These are phyloP conservation scores for Zele albiditarsus DNA, from an alignment of 2,888 invertebrate species.

Conservation along the genomic window DNA sequence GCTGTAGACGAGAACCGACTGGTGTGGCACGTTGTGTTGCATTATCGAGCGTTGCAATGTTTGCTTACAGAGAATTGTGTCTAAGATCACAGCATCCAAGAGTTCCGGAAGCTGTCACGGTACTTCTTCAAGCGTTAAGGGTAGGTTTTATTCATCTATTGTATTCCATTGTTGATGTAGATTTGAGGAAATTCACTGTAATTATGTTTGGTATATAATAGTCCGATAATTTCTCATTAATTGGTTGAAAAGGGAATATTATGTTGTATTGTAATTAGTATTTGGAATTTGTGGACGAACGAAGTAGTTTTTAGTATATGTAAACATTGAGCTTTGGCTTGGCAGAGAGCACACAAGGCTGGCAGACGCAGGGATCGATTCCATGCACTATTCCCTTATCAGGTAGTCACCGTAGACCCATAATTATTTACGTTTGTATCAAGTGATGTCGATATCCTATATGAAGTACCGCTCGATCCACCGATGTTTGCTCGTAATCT, in stretches of 20 bases:
- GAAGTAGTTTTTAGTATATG: slow-evolving; percentile 18
- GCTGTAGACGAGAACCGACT: slow-evolving; percentile 91
- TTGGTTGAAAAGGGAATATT: background rate
- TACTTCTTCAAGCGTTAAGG: slow-evolving; percentile 80
- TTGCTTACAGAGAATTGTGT: slow-evolving; percentile 79
- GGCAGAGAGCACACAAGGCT: slow-evolving; percentile 61
- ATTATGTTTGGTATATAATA: background rate
- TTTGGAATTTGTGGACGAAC: background rate
- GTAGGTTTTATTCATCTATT: slow-evolving; percentile 71
- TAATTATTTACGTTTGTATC: slow-evolving; percentile 52
- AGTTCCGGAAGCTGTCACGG: slow-evolving; percentile 80
- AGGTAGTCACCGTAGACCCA: slow-evolving; percentile 59
- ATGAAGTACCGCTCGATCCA: slow-evolving; percentile 53
- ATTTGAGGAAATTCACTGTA: slow-evolving; percentile 4
- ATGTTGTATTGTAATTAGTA: background rate
- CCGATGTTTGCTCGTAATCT: slow-evolving; percentile 21
- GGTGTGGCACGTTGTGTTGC: slow-evolving; percentile 92
- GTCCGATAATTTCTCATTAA: background rate
- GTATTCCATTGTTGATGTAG: background rate
- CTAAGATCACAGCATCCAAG: slow-evolving; percentile 79
- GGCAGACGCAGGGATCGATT: slow-evolving; percentile 66
- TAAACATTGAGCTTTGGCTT: slow-evolving; percentile 50
- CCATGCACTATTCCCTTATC: slow-evolving; percentile 62
- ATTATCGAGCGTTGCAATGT: slow-evolving; percentile 87
- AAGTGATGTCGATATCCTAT: slow-evolving; percentile 50